These are phyloP conservation scores for Drosophila punjabiensis DNA, from an alignment of 1,140 invertebrate species.

Conservation along the genomic window DNA sequence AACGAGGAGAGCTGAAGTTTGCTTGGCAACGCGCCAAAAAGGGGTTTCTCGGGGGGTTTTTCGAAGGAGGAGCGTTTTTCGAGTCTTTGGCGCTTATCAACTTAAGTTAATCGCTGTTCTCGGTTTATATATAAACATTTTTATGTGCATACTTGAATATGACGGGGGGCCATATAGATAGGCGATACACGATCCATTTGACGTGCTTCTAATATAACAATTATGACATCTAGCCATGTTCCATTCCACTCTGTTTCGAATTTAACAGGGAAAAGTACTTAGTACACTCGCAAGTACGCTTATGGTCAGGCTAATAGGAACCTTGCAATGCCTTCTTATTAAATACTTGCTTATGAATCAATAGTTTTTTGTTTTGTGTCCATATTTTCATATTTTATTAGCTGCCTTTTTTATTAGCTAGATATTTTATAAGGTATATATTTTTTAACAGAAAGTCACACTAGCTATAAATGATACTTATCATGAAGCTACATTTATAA, in stretches of 20 bases:
- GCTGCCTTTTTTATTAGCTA: neutral
- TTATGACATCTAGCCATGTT: conserved; percentile 10
- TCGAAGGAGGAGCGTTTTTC: neutral
- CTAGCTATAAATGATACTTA: too few relatives aligned
- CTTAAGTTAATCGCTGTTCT: conserved; percentile 30
- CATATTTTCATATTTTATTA: neutral
- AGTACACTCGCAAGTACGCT: conserved; percentile 1
- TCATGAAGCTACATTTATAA: too few relatives aligned
- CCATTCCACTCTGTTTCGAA: conserved; percentile 4
- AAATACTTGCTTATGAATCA: neutral
- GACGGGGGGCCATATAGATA: conserved; percentile 42
- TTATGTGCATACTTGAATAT: conserved; percentile 26
- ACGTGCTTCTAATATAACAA: conserved; percentile 7
- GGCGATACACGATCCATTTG: conserved; percentile 29
- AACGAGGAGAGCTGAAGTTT: neutral
- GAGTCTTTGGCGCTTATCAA: conserved; percentile 30
- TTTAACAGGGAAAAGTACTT: conserved; percentile 32
- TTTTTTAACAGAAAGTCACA: too few relatives aligned
- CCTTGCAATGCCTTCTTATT: neutral
- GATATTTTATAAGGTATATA: too few relatives aligned
- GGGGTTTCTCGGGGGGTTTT: conserved; percentile 15
- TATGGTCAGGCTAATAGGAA: neutral
- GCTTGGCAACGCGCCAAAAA: conserved; percentile 22
- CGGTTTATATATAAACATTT: conserved; percentile 5
- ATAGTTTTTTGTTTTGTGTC: too few relatives aligned